Conservation (phyloP, 2,888 invertebrate species). For the Cosmopolites sordidus region DNA sequence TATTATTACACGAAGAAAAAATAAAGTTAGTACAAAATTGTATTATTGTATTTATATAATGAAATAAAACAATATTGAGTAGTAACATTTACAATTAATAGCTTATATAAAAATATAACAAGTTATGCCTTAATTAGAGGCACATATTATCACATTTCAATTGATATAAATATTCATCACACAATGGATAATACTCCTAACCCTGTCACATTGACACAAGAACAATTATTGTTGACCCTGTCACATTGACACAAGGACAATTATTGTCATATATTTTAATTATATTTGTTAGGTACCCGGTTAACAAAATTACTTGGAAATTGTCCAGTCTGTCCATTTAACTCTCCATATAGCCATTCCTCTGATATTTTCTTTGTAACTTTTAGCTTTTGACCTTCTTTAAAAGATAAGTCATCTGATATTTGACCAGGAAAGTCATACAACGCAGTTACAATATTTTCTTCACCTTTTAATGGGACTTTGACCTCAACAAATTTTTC, state of each 20-base stretch:
- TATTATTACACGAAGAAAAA: slow-evolving; percentile 3
- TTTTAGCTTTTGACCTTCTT: slow-evolving; percentile 52
- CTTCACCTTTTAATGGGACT: slow-evolving; percentile 58
- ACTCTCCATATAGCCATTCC: slow-evolving; percentile 76
- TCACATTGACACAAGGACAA: slow-evolving; percentile 18
- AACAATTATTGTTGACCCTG: slow-evolving; percentile 22
- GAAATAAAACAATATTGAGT: not conserved
- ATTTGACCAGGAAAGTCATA: slow-evolving; percentile 65
- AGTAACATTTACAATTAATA: slow-evolving; percentile 7
- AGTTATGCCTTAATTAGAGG: slow-evolving; percentile 25
- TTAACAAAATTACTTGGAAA: slow-evolving; percentile 73
- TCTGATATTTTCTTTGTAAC: slow-evolving; percentile 66
- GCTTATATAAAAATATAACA: slow-evolving; percentile 22
- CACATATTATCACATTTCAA: slow-evolving; percentile 33
- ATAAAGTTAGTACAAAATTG: slow-evolving; percentile 6
- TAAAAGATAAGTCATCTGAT: slow-evolving; percentile 38
- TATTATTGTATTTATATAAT: slow-evolving; percentile 3
- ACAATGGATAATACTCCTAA: slow-evolving; percentile 25
- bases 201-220: slow-evolving; percentile 22
- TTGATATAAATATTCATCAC: slow-evolving; percentile 29
- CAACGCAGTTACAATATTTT: slow-evolving; percentile 59
- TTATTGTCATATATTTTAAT: slow-evolving; percentile 8
- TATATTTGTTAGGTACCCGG: slow-evolving; percentile 29
- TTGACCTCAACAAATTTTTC: slow-evolving; percentile 72
- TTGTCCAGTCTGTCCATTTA: slow-evolving; percentile 63